phyloP scores from a whole-genome alignment of 2,888 invertebrate species.

The Melolontha melolontha region DNA sequence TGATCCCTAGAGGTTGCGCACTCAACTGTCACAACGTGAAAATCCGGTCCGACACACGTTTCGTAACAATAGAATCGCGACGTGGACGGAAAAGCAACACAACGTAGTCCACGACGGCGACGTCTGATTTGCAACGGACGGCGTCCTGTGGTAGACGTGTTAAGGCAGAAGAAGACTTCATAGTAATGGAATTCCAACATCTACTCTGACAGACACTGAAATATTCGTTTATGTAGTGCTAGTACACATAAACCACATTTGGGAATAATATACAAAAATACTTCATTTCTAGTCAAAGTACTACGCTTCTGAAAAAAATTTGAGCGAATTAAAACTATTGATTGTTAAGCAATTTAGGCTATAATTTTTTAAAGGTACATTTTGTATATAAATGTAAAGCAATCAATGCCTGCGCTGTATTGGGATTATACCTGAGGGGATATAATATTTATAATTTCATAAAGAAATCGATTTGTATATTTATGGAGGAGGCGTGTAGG shows the following conservation, averaged over 20 bases:
- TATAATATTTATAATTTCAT: no score
- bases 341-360: no score
- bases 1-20: constrained; percentile 56
- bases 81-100: constrained; percentile 62
- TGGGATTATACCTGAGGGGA: no score
- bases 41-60: constrained; percentile 53
- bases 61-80: constrained; percentile 63
- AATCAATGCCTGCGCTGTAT: no score
- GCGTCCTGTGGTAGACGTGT: constrained; percentile 12
- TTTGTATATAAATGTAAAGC: no score
- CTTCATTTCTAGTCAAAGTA: no score
- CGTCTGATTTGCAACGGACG: constrained; percentile 17
- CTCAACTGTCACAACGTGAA: constrained; percentile 64
- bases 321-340: no score
- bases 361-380: no score
- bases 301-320: no score
- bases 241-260: background rate
- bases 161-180: constrained; percentile 16
- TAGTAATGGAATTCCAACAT: constrained; percentile 26
- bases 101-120: constrained; percentile 13
- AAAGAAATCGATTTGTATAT: no score
- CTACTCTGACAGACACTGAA: constrained; percentile 19
- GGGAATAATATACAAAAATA: no score
- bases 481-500: no score
- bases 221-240: constrained; percentile 9